Evolutionary conservation across 2,113 vertebrate genomes (phyloP).

Genomic region (Melanerpes aurifrons): DNA sequence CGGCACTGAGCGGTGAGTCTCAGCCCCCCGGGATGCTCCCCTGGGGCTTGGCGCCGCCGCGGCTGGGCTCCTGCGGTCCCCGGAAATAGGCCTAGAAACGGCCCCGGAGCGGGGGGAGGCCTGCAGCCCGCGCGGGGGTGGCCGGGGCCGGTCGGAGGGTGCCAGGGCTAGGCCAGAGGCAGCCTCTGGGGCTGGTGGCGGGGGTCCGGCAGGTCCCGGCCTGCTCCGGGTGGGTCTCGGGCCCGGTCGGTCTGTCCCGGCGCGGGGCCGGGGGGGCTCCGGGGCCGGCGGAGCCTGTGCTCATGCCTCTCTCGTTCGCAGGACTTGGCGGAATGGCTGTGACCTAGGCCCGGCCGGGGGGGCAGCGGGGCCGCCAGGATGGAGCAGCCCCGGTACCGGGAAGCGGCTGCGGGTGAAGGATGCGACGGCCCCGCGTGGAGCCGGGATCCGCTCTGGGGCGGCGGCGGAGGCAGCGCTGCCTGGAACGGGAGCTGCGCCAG

Average conservation of each 20-base stretch:
- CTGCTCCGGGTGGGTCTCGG: too few species aligned
- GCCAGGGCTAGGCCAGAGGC: too few species aligned
- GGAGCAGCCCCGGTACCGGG: not conserved
- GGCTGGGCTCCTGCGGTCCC: not conserved
- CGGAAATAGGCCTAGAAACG: not conserved
- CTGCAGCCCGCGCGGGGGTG: not conserved
- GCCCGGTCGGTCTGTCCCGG: too few species aligned
- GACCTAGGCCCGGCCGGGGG: not conserved
- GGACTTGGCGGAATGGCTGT: not conserved
- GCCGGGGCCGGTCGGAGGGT: not conserved
- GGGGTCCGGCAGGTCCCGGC: too few species aligned
- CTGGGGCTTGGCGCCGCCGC: not conserved
- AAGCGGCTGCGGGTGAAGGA: not conserved
- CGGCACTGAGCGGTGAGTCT: too few species aligned
- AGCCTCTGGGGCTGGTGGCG: too few species aligned
- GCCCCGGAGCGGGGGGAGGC: not conserved
- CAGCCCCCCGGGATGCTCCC: not conserved
- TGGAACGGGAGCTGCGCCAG: conserved; percentile 44
- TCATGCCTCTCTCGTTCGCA: not conserved
- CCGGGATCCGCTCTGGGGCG: not conserved
- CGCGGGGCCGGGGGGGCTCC: too few species aligned
- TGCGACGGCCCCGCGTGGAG: not conserved
- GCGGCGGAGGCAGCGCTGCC: conserved; percentile 2
- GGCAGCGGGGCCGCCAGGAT: not conserved
- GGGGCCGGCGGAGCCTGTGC: too few species aligned